phyloP scores from a whole-genome alignment of 2,797 vertebrate genomes.

The Hydrocynus forskahlii region DNA sequence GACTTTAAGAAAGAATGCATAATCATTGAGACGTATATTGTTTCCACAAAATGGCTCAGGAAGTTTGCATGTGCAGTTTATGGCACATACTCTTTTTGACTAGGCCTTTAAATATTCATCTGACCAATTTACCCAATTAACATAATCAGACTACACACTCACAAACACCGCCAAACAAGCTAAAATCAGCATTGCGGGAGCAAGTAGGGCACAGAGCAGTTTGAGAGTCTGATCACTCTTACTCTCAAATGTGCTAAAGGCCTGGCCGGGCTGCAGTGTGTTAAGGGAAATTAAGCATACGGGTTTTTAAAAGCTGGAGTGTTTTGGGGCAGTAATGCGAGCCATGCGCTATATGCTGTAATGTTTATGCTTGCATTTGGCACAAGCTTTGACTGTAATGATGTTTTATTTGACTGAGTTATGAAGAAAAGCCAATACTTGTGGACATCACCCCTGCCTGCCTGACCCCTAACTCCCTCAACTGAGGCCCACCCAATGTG shows the following conservation, averaged over 20 bases:
- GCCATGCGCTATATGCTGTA: constrained; percentile 42
- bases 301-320: constrained; percentile 36
- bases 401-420: constrained; percentile 57
- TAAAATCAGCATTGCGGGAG: no score
- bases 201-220: no score
- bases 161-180: not conserved
- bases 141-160: not conserved
- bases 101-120: not conserved
- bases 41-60: not conserved
- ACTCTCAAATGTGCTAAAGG: constrained; percentile 27
- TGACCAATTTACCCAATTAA: constrained; percentile 21
- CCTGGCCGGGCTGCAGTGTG: constrained; percentile 14
- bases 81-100: not conserved
- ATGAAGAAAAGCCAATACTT: constrained; percentile 59
- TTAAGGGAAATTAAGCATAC: constrained; percentile 34
- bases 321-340: constrained; percentile 38
- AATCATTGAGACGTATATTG: not conserved
- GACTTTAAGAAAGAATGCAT: not conserved
- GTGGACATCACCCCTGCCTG: constrained; percentile 46
- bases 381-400: constrained; percentile 45
- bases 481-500: constrained; percentile 53
- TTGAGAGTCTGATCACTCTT: constrained; percentile 26
- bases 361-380: constrained; percentile 58
- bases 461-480: constrained; percentile 41
- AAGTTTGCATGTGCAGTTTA: not conserved